Base-by-base conservation (phyloP, 2,888 invertebrate species). In the Notodonta dromedarius region DNA sequence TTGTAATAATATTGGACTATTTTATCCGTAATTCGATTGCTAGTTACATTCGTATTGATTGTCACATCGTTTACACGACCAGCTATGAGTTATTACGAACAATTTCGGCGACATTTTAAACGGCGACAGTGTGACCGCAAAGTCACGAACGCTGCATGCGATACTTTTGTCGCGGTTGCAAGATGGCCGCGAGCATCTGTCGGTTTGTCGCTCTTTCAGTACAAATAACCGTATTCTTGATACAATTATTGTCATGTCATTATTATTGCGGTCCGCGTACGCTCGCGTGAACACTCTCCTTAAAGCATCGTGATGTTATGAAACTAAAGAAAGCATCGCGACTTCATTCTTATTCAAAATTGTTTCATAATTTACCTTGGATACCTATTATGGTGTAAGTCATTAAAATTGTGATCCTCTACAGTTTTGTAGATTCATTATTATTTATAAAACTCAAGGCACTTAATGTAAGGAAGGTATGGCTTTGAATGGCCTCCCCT, bases 121-220 rank as follows among this genome's bases (percentile, higher is more conserved):
- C 80, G 85, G 85, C 76, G 89, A 87, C 89, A 89, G 84, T 88
- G 86, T 81, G 84, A 92, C 91, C 93, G 81, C 93, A 92, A 82
- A 74, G 89, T 87, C 87, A 88, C 89, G 89, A 88, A 87, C 65
- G 77, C 77, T 84, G 76, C 86, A 83, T 83, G 79, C 86, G 84
- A 86, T 81, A 83, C 82, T 85, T 84, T 82, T 75, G 74, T 77
- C 78, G 77, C 79, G 68, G 81, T 89, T 89, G 81, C 89, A 91
- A 87, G 85, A 90, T 90, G 87, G 92, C 92, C 88, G 87, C 87
- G 80, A 91, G 93, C 93, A 93, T 91, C 90, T 93, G 93, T 91
- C 91, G 87, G 83, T 84, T 91, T 91, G 91, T 88, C 92, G 91
- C 91, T 90, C 85, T 89, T 91, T 85, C 83, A 80, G 64, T 80